A percentile compares a stretch with the other conserved stretches of the same genome.
Conservation (phyloP, 2,113 vertebrate genomes). For the Cebidichthys violaceus region DNA sequence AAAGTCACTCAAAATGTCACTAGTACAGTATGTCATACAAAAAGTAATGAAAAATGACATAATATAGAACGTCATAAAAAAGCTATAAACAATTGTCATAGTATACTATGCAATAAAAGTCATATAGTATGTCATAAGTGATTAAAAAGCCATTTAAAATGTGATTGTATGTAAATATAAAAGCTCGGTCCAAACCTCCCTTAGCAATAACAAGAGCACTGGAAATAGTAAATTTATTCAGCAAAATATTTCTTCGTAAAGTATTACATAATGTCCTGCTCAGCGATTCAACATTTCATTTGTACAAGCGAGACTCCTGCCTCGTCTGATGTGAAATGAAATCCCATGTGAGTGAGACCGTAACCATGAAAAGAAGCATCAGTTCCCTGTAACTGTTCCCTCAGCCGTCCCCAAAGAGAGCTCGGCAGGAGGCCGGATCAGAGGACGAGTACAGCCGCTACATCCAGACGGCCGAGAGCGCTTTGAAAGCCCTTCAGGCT, state of each 20-base stretch:
- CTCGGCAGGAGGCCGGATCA: conserved; percentile 76
- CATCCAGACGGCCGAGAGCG: conserved; percentile 81
- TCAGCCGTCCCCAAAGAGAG: conserved; percentile 89
- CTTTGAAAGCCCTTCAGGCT: conserved; percentile 84
- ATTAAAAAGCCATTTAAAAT: too few species aligned
- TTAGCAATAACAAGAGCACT: neutral
- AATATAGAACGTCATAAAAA: too few species aligned
- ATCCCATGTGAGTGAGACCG: neutral
- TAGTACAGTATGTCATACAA: too few species aligned
- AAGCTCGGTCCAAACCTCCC: neutral
- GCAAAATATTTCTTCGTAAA: neutral
- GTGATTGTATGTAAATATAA: neutral
- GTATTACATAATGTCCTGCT: neutral
- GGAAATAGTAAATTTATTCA: conserved; percentile 10
- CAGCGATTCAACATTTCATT: neutral
- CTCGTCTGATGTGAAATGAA: neutral
- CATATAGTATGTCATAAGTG: neutral
- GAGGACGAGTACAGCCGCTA: conserved; percentile 87
- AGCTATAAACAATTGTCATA: too few species aligned
- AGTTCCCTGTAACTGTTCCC: neutral
- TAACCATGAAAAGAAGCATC: neutral
- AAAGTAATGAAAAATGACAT: too few species aligned
- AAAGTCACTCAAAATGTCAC: too few species aligned
- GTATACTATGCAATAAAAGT: too few species aligned
- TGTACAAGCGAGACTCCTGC: neutral